phyloP scores from a whole-genome alignment of 30 jellyfish, hydroid and myxozoan genomes.

The Clytia hemisphaerica region DNA sequence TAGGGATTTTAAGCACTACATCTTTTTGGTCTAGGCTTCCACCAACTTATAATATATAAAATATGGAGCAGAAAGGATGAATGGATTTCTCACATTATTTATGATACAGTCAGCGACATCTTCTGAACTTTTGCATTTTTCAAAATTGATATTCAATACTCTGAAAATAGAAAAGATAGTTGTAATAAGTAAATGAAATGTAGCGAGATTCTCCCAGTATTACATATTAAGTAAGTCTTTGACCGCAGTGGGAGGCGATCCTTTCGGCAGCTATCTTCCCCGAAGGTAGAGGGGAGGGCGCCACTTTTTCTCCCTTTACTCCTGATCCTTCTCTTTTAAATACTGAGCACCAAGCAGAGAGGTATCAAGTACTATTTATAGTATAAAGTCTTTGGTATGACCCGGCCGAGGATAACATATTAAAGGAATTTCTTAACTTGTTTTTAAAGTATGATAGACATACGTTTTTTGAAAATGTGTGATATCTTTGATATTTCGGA shows the following conservation, averaged over 20 bases:
- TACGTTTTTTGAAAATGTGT: slow-evolving; percentile 52
- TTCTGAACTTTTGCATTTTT: slow-evolving; percentile 23
- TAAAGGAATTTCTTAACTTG: no score
- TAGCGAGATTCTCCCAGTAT: not conserved
- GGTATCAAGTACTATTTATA: no score
- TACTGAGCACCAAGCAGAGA: not conserved
- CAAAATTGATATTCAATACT: slow-evolving; percentile 39
- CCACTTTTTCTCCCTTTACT: not conserved
- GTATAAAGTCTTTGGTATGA: no score
- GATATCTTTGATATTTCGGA: slow-evolving; percentile 71
- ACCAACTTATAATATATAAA: not conserved
- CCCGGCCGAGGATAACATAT: no score
- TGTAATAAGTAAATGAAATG: not conserved
- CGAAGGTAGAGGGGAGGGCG: no score
- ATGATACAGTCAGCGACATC: slow-evolving; percentile 43
- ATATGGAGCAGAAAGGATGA: not conserved
- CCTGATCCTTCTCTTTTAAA: not conserved
- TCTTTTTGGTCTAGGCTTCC: not conserved
- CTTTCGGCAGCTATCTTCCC: no score
- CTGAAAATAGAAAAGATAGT: slow-evolving; percentile 18
- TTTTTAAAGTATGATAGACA: no score
- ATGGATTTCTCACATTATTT: slow-evolving; percentile 33
- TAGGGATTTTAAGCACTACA: no score
- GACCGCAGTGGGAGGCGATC: no score
- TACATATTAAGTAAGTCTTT: no score